Base-by-base conservation (phyloP, 1,140 invertebrate species). In the Notospermus geniculatus region DNA sequence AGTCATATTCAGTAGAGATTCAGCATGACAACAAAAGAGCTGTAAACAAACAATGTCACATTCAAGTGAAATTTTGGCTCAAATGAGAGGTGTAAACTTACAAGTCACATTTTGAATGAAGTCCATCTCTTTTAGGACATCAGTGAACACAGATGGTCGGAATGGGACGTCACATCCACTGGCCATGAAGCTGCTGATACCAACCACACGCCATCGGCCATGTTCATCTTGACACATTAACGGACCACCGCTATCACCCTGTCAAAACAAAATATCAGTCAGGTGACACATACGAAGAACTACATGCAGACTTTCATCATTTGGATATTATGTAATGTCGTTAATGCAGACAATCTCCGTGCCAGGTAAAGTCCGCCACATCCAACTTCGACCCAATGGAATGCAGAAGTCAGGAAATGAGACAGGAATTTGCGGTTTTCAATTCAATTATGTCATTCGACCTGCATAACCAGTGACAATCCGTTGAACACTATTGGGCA, bases 231-330 rank as follows among this genome's bases (percentile, higher is more conserved):
- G 72, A 46, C 88, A 87, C 70, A 91, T 88, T 9, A 93, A 76
- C 0, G 91, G 90, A 1, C 91, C 91, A 0, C 91, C 91, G 13
- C 90, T 91, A 76, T 93, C 91, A 29, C 91, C 92, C 92, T 95
- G 76, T 0, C 64, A 77, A 77, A 59, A 67, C 59, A 64, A 71
- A 89, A 91, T 90, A 93, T 11, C 91, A 91, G n/a, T 5, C n/a
- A 50, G 46, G n/a, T 7, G 5, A 5, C 9, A 7, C 25, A 4
- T 50, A 27, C n/a, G 4, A n/a, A 50, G 25, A n/a, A 23, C n/a
- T 5, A 5, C 25, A 50, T 19, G 5, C 46, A 9, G n/a, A 27
- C 46, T 27, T 5, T 7, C n/a, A 23, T 19, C 19, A 43, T 11
- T 43, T 43, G 39, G 11, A 43, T 19, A 43, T 11, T 43, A 19